Percentiles rank a stretch among this genome's conserved stretches.
These are phyloP conservation scores for Menura novaehollandiae DNA, from an alignment of 2,113 vertebrate genomes.

Conservation along the genomic window DNA sequence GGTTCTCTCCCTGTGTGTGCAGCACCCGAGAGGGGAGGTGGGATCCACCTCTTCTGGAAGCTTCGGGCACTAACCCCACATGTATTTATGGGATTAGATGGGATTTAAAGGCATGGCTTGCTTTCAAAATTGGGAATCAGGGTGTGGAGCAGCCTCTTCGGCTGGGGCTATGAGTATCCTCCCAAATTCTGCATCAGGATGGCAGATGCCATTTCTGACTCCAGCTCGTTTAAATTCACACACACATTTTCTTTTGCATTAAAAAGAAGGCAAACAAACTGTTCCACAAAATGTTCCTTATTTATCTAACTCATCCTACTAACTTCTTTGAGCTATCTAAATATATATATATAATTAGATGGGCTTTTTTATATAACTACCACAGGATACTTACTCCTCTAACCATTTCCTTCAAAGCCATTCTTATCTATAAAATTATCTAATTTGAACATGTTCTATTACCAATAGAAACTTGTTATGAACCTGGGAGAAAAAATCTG, in stretches of 20 bases:
- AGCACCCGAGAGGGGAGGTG: not conserved
- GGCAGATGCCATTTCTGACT: not conserved
- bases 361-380: conserved; percentile 49
- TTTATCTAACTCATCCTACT: conserved; percentile 32
- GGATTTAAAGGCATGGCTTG: not conserved
- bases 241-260: not conserved
- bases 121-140: not conserved
- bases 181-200: not conserved
- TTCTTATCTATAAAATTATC: conserved; percentile 11
- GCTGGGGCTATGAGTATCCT: not conserved
- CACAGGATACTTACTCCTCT: not conserved
- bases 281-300: conserved; percentile 32
- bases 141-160: not conserved
- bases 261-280: conserved; percentile 16
- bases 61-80: not conserved
- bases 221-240: not conserved
- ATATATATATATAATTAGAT: conserved; percentile 46
- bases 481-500: not conserved
- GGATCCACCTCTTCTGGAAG: not conserved
- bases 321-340: conserved; percentile 15
- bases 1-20: not conserved
- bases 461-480: not conserved
- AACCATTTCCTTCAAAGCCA: conserved; percentile 1
- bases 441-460: not conserved
- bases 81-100: not conserved